Evolutionary conservation across 2,888 invertebrate species (phyloP), one percentile per base, ranked within the genome.

Genomic region (Drosophila kanekoi): DNA sequence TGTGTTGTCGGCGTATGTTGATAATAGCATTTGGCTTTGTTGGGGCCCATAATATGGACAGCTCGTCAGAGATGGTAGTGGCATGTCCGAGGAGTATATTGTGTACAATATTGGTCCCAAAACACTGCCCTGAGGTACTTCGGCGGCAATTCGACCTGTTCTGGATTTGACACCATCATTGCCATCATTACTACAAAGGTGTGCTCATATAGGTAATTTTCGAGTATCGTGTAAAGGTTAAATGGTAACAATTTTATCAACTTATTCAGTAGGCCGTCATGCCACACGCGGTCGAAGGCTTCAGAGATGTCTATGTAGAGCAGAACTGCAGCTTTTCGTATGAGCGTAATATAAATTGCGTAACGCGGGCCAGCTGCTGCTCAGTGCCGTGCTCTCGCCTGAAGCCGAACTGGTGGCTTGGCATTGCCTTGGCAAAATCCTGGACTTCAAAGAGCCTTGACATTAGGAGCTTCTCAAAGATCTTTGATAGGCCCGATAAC

Each of bases 101-200:
- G 47, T 63, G 2, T 67, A 67, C 0, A 67, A 20, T 1, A 67
- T 43, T 0, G 67, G 63, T 0, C 67, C 67, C 1, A 62, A 16
- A 0, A 62, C 62, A 3, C 67, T 57, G 0, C 67, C 63, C 10
- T 63, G 67, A 0, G 67, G 67, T 0, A 67, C 67, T 0, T 63
- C 67, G 8, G 63, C 67, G 0, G 2, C 2, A 0, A 52, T 41
- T 1, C 4, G n/a, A 3, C 62, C 51, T 0, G 5, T 13, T 28
- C 45, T 41, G 1, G 68, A 64, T 5, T 28, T 48, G 0, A 14
- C 3, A 0, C 63, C 56, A 0, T 51, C 37, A 1, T 18, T 8
- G 3, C 51, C n/a, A 1, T 20, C n/a, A n/a, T 47, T 1, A 66
- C 48, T 0, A 37, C 10, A n/a, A 66, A 66, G 0, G 20, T 49